Percentiles rank a stretch among this genome's conserved stretches.
Conservation (phyloP, 2,797 vertebrate species). For the Xiphorhynchus erythropygius region DNA sequence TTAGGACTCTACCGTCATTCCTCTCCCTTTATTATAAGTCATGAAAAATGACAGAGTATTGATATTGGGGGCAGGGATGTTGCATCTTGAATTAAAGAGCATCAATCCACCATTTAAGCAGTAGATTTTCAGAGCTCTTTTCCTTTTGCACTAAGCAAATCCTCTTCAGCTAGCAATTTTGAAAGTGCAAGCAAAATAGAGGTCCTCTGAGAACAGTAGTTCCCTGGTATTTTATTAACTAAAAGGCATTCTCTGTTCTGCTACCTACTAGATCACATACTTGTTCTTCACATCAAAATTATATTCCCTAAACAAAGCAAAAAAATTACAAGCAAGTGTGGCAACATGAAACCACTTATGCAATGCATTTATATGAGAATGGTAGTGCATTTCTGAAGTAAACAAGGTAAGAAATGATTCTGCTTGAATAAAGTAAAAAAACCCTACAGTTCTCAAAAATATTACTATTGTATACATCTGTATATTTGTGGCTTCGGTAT, state of each 20-base stretch:
- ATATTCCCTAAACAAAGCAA: constrained; percentile 24
- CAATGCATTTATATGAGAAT: background rate
- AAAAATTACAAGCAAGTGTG: background rate
- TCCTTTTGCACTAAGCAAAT: constrained; percentile 23
- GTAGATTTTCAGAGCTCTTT: constrained; percentile 31
- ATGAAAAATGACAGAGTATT: constrained; percentile 82
- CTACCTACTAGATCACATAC: background rate
- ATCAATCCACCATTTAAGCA: constrained; percentile 66
- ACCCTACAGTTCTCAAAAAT: constrained; percentile 15
- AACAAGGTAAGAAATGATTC: background rate
- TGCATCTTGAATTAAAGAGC: constrained; percentile 67
- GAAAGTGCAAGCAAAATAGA: constrained; percentile 35
- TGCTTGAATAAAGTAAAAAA: constrained; percentile 17
- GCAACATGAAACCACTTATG: background rate
- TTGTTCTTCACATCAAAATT: background rate
- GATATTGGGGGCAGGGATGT: constrained; percentile 77
- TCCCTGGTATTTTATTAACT: constrained; percentile 10
- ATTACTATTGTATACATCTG: background rate
- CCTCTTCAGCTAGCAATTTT: background rate
- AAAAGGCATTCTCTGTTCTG: background rate
- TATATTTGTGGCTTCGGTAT: constrained; percentile 44
- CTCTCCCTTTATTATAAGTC: constrained; percentile 73
- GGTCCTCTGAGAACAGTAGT: background rate
- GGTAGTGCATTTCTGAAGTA: constrained; percentile 10
- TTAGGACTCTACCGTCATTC: constrained; percentile 57